Conservation (phyloP, 2,888 invertebrate species). For the Mesochorus sp. region DNA sequence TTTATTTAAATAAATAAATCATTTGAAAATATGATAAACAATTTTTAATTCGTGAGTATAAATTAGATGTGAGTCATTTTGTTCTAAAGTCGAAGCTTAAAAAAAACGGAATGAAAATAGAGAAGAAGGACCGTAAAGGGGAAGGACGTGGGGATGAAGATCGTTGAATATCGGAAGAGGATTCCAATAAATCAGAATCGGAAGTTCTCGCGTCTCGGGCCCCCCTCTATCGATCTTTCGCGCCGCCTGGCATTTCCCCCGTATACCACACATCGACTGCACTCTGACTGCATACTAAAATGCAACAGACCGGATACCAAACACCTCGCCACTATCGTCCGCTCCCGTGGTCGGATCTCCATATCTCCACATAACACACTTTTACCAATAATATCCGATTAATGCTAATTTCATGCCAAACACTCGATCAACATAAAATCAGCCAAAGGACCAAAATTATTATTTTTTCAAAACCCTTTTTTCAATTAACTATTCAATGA, state of each 20-base stretch:
- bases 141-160: constrained; percentile 55
- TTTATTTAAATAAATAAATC: no score
- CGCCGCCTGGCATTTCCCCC: constrained; percentile 63
- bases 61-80: no score
- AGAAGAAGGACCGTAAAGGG: constrained; percentile 26
- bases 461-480: no score
- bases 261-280: constrained; percentile 71
- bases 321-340: constrained; percentile 72
- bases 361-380: constrained; percentile 63
- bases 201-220: constrained; percentile 75
- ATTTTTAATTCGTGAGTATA: no score
- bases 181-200: constrained; percentile 81
- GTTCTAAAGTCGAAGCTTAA: not conserved
- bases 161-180: constrained; percentile 78
- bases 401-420: not conserved
- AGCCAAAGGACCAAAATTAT: no score
- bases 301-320: constrained; percentile 79
- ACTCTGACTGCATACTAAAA: constrained; percentile 80
- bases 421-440: not conserved
- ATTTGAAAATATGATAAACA: no score
- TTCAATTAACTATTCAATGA: no score
- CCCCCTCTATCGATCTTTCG: constrained; percentile 59
- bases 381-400: constrained; percentile 39
- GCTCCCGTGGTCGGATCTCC: constrained; percentile 63
- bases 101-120: not conserved